Evolutionary conservation across 1,140 invertebrate species (phyloP), one percentile per base, ranked within the genome.

Genomic region (Orussus abietinus): DNA sequence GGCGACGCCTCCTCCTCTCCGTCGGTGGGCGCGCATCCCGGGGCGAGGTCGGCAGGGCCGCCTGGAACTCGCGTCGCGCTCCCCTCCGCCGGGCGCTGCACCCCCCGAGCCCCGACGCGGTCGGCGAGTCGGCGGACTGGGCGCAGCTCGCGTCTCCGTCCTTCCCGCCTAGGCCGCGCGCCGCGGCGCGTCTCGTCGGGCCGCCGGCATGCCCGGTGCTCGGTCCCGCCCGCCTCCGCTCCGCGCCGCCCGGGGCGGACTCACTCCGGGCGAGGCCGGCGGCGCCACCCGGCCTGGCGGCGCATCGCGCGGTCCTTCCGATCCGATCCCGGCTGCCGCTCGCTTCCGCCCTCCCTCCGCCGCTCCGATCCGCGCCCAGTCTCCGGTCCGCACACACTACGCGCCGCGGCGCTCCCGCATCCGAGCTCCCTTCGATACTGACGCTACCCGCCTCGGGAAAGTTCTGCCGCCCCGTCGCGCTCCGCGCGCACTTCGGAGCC

Each of bases 401-500:
- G n/a, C 26, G 14, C 33, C 42, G 35, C 43, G n/a, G 5, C 17
- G 15, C 31, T 13, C 34, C 28, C 29, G 33, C 34, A n/a, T 15
- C 32, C 13, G 12, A 12, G 14, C 35, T 33, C 31, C 49, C 35
- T 12, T 25, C 39, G 18, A 29, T 38, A n/a, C 26, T 6, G 3
- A n/a, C 5, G 15, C 17, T 6, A 12, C 10, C 42, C 11, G 11
- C 35, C 36, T 38, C 38, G 18, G 20, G 38, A 25, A 40, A 18
- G 14, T 20, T 9, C 32, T 10, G 11, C 12, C 22, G n/a, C 26
- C 29, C 33, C 34, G 20, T 44, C 38, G 3, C 32, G 17, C 28
- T 38, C 32, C 19, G 9, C 33, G 49, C 45, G 22, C 42, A 47
- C 53, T 64, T 59, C 6, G 53, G 58, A 65, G 61, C 66, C 55